Evolutionary conservation across 1,140 invertebrate genomes (phyloP), one percentile per base, ranked within the genome.

Genomic region (Sitobion miscanthi): DNA sequence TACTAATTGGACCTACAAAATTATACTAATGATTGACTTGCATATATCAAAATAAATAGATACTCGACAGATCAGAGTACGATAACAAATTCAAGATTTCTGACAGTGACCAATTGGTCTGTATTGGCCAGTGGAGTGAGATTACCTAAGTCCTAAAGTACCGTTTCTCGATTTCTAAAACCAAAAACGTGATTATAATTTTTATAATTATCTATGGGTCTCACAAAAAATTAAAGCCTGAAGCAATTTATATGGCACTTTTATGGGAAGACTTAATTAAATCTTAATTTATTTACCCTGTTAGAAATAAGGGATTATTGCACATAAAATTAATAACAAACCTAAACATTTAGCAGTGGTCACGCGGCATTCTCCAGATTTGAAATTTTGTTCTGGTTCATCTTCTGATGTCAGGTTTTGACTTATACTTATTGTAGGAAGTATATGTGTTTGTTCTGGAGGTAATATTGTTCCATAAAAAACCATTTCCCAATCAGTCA

Each of bases 401-500:
- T 77, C 35, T 47, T 69, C 69, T 85, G n/a, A 47, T 83, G 88
- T 90, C 86, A 30, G 57, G 47, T 88, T 82, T 88, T 54, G 47
- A 23, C 86, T 89, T n/a, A 85, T 45, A 45, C 20, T 62, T 17
- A 57, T 83, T 82, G 93, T 69, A 90, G 96, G 95, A n/a, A 92
- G 91, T 38, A 87, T 69, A 69, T 62, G 38, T 21, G 86, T 57
- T 7, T 87, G 90, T 30, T 95, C 95, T 11, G 96, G 95, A 0
- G 95, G 95, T 14, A 95, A 96, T 35, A 96, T 95, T 25, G 96
- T 96, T 0, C 96, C 96, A 94, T 96, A 96, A 91, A 97, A 95
- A 38, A 96, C 95, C 87, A 96, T 94, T 93, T 96, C 95, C 96
- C 96, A 96, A 20, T 96, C 95, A 42, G 91, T 85, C n/a, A 93